A percentile compares a stretch with the other conserved stretches of the same genome.
These are phyloP conservation scores for Trialeurodes vaporariorum DNA, from an alignment of 1,140 invertebrate species.

Conservation along the genomic window DNA sequence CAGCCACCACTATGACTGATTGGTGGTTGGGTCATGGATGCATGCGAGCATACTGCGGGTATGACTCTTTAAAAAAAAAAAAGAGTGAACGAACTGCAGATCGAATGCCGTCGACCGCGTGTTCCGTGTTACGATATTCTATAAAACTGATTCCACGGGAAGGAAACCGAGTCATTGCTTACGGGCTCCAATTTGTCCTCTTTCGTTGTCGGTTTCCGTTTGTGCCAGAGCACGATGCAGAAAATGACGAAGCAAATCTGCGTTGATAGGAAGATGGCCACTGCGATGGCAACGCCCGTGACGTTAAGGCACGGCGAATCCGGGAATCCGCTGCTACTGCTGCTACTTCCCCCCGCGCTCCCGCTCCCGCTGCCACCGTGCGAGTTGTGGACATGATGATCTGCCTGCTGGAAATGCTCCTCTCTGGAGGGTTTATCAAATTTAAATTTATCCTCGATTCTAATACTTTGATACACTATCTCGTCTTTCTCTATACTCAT, in stretches of 20 bases:
- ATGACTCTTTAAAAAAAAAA: no score
- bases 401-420: not conserved
- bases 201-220: not conserved
- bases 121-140: not conserved
- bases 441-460: conserved; percentile 40
- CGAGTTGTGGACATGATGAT: not conserved
- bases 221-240: not conserved
- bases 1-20: no score
- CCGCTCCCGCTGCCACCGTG: no score
- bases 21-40: no score
- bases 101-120: no score
- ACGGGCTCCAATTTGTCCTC: not conserved
- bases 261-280: not conserved
- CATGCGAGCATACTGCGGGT: no score
- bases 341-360: no score
- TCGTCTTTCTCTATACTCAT: conserved; percentile 28
- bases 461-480: conserved; percentile 38
- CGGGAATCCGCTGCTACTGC: no score
- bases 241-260: not conserved
- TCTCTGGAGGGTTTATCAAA: conserved; percentile 23
- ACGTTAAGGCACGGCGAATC: not conserved
- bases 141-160: not conserved
- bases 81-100: no score
- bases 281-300: not conserved
- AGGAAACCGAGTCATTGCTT: not conserved